Evolutionary conservation across 2,888 invertebrate species (phyloP).

Genomic region (Aleiodes leptofemur): DNA sequence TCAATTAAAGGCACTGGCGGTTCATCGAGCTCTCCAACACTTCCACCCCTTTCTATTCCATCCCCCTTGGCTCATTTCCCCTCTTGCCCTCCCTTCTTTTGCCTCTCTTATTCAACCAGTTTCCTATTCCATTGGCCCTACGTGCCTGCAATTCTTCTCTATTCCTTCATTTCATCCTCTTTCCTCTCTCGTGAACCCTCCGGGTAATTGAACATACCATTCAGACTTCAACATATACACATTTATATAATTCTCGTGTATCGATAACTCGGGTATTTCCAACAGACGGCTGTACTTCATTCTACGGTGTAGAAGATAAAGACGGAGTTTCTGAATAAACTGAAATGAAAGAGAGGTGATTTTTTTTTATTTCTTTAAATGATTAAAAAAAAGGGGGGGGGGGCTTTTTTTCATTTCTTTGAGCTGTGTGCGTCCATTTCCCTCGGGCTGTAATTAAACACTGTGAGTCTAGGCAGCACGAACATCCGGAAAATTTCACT

Average conservation of each 20-base stretch:
- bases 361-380: background rate
- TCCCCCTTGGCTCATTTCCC: background rate
- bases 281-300: background rate
- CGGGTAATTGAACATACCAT: slow-evolving; percentile 17
- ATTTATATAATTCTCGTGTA: background rate
- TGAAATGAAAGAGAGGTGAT: background rate
- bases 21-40: slow-evolving; percentile 17
- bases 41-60: background rate
- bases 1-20: slow-evolving; percentile 15
- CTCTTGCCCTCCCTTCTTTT: background rate
- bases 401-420: slow-evolving; percentile 1
- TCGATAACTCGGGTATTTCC: slow-evolving; percentile 6
- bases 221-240: slow-evolving; percentile 6
- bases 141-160: slow-evolving; percentile 26
- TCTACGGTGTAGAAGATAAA: background rate
- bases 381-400: too few relatives aligned
- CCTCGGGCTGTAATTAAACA: slow-evolving; percentile 16
- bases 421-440: background rate
- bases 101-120: slow-evolving; percentile 16
- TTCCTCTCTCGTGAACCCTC: background rate
- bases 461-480: slow-evolving; percentile 11
- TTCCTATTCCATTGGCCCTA: slow-evolving; percentile 11
- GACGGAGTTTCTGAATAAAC: background rate
- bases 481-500: slow-evolving; percentile 13
- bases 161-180: slow-evolving; percentile 9